These are phyloP conservation scores for Herpetotheres cachinnans DNA, from an alignment of 2,113 vertebrate species.

Conservation along the genomic window DNA sequence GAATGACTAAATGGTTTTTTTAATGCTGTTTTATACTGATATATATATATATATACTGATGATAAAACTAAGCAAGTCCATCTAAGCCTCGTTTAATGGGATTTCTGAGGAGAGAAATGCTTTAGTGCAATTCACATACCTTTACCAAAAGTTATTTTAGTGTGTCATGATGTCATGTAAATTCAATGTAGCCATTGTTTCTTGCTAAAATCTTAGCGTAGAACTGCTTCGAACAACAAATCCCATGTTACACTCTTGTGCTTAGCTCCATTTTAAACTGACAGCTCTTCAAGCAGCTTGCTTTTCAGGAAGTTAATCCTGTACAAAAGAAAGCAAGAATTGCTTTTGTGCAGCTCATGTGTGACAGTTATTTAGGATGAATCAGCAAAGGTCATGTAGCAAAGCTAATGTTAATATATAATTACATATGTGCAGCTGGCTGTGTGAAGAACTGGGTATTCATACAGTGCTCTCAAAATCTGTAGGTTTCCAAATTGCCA, in stretches of 20 bases:
- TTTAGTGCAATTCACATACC: neutral
- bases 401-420: neutral
- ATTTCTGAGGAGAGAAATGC: neutral
- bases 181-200: neutral
- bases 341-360: neutral
- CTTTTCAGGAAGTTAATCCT: neutral
- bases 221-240: neutral
- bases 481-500: neutral
- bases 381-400: neutral
- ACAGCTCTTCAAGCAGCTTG: neutral
- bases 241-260: rapidly evolving
- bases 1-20: neutral
- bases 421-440: neutral
- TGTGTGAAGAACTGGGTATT: neutral
- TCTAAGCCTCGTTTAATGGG: neutral
- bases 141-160: neutral
- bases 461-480: neutral
- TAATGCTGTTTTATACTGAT: neutral
- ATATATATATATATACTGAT: too few relatives aligned
- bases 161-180: neutral
- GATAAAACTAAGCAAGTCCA: neutral
- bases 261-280: neutral
- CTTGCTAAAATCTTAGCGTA: neutral
- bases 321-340: neutral
- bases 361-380: neutral